Evolutionary conservation across 2,113 vertebrate species (phyloP).

Genomic region (Sylvia atricapilla): DNA sequence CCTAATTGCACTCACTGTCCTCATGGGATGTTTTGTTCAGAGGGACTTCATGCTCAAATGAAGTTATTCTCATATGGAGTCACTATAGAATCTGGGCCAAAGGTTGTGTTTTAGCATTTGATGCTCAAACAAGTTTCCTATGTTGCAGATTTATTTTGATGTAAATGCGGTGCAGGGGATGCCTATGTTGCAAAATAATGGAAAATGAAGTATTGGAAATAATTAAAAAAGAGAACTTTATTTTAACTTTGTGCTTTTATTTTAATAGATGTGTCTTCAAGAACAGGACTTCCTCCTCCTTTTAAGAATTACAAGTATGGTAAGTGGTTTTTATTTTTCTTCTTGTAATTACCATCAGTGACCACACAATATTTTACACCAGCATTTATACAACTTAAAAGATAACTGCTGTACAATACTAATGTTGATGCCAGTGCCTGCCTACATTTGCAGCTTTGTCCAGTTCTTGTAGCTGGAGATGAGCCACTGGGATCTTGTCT

Average conservation of each 20-base stretch:
- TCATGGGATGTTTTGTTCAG: neutral
- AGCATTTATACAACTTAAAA: neutral
- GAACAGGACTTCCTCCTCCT: conserved; percentile 81
- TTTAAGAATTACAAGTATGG: conserved; percentile 88
- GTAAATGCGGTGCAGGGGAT: neutral
- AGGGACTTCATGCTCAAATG: neutral
- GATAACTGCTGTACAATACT: neutral
- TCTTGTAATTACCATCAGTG: neutral
- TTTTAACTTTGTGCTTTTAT: neutral
- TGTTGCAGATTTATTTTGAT: neutral
- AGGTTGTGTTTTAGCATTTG: neutral
- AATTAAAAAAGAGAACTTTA: neutral
- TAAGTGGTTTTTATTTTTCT: conserved; percentile 70
- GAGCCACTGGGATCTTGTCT: neutral
- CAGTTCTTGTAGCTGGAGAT: neutral
- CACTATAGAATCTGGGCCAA: neutral
- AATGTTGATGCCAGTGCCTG: neutral
- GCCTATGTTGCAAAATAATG: neutral
- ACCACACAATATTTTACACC: neutral
- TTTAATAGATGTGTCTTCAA: conserved; percentile 79
- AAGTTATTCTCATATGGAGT: neutral
- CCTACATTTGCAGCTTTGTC: neutral
- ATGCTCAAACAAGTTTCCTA: neutral
- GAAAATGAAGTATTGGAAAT: neutral
- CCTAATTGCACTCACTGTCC: neutral